A percentile compares a stretch with the other conserved stretches of the same genome.
These are phyloP conservation scores for Prolemur simus DNA, from an alignment of 2,113 vertebrate genomes.

Conservation along the genomic window DNA sequence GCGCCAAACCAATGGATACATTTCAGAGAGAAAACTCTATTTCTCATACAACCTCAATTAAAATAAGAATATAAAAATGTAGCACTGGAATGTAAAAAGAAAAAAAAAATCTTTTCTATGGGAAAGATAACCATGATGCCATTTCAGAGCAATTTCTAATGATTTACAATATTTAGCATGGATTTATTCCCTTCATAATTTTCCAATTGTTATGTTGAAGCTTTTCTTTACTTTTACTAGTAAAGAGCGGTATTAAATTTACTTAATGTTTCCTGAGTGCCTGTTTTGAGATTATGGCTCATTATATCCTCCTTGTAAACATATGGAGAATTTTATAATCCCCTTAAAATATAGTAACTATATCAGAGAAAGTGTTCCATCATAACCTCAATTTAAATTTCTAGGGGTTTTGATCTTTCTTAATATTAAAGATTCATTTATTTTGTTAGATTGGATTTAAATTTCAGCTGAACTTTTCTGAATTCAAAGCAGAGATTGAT, in stretches of 20 bases:
- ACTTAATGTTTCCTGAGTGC: slow-evolving; percentile 60
- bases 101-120: neutral
- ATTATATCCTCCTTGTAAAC: slow-evolving; percentile 65
- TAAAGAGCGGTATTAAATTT: slow-evolving; percentile 61
- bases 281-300: slow-evolving; percentile 56
- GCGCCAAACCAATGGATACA: neutral
- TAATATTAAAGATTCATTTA: slow-evolving; percentile 70
- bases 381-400: slow-evolving; percentile 76
- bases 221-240: slow-evolving; percentile 54
- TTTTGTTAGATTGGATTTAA: slow-evolving; percentile 66
- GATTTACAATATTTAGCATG: slow-evolving; percentile 28
- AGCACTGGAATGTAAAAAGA: neutral
- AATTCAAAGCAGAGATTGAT: slow-evolving; percentile 54
- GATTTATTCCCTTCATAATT: slow-evolving; percentile 4
- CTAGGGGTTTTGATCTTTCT: slow-evolving; percentile 66
- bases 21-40: neutral
- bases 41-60: slow-evolving; percentile 25
- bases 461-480: slow-evolving; percentile 57
- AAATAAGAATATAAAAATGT: slow-evolving; percentile 8
- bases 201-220: slow-evolving; percentile 38
- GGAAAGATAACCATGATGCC: neutral
- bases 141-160: slow-evolving; percentile 45
- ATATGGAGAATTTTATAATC: slow-evolving; percentile 73
- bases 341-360: slow-evolving; percentile 66
- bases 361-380: slow-evolving; percentile 68